phyloP scores from a whole-genome alignment of 2,888 invertebrate genomes.

The Automeris io region DNA sequence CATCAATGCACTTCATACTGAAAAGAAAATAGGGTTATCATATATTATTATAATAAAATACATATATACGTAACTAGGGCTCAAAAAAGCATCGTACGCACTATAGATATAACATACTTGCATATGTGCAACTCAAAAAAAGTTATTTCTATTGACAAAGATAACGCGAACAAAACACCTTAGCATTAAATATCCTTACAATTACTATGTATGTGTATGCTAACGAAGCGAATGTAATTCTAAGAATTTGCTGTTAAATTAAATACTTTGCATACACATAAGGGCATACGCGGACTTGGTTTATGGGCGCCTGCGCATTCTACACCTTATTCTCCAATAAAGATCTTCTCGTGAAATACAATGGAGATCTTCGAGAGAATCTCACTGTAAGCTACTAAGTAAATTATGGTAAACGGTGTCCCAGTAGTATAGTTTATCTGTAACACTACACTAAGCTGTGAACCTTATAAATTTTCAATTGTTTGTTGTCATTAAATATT shows the following conservation, averaged over 20 bases:
- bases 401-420: slow-evolving; percentile 55
- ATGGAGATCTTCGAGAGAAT: slow-evolving; percentile 43
- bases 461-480: slow-evolving; percentile 71
- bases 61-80: too few relatives aligned
- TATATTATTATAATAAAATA: too few relatives aligned
- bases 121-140: too few relatives aligned
- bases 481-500: slow-evolving; percentile 72
- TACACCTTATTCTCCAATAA: slow-evolving; percentile 38
- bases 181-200: too few relatives aligned
- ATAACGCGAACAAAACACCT: too few relatives aligned
- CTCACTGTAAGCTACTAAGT: slow-evolving; percentile 45
- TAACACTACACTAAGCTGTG: slow-evolving; percentile 46
- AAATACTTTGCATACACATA: slow-evolving; percentile 24
- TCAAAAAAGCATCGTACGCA: too few relatives aligned
- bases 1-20: too few relatives aligned
- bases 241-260: slow-evolving; percentile 29
- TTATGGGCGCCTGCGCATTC: slow-evolving; percentile 22
- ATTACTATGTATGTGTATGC: slow-evolving; percentile 1
- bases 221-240: slow-evolving; percentile 25
- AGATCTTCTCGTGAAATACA: slow-evolving; percentile 49
- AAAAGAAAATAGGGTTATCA: too few relatives aligned
- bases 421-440: slow-evolving; percentile 66
- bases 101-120: too few relatives aligned
- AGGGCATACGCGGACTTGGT: slow-evolving; percentile 28
- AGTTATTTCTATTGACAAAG: too few relatives aligned